Conservation (phyloP, 2,113 vertebrate genomes). For the Perccottus glenii region DNA sequence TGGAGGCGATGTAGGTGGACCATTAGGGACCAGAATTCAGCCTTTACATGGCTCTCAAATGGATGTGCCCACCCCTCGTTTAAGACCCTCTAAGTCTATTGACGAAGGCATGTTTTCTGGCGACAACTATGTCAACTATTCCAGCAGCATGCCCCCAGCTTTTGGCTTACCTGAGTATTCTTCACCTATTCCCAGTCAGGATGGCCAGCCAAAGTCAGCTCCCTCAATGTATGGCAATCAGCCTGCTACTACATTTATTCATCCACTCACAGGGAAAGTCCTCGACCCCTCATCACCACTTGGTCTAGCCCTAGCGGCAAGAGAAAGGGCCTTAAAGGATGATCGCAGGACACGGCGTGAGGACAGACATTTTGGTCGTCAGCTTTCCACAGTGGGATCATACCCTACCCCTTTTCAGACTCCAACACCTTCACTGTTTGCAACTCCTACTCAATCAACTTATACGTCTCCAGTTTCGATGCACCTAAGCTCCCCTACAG, state of each 20-base stretch:
- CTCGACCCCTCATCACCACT: conserved; percentile 89
- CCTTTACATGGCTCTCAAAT: conserved; percentile 69
- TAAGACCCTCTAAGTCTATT: conserved; percentile 91
- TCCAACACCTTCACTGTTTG: conserved; percentile 67
- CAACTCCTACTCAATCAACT: conserved; percentile 65
- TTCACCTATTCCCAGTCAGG: conserved; percentile 67
- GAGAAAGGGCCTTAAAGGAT: conserved; percentile 89
- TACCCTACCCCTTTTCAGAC: conserved; percentile 73
- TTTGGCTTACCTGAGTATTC: conserved; percentile 83
- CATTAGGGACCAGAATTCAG: conserved; percentile 53
- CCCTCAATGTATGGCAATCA: conserved; percentile 69
- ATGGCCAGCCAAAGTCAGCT: conserved; percentile 76
- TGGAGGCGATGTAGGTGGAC: conserved; percentile 51
- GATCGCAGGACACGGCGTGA: conserved; percentile 80
- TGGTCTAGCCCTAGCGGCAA: conserved; percentile 87
- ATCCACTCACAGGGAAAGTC: conserved; percentile 91
- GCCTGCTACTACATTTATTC: conserved; percentile 84
- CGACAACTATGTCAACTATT: conserved; percentile 84
- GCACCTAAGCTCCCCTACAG: conserved; percentile 65
- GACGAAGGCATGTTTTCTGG: conserved; percentile 92
- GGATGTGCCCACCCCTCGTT: conserved; percentile 77
- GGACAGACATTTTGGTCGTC: conserved; percentile 79
- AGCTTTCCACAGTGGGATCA: conserved; percentile 75
- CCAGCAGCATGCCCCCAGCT: conserved; percentile 81
- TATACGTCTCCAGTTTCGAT: conserved; percentile 77